Evolutionary conservation across 2,797 vertebrate genomes (phyloP), one percentile per base, ranked within the genome.

Genomic region (Neomorphus geoffroyi): DNA sequence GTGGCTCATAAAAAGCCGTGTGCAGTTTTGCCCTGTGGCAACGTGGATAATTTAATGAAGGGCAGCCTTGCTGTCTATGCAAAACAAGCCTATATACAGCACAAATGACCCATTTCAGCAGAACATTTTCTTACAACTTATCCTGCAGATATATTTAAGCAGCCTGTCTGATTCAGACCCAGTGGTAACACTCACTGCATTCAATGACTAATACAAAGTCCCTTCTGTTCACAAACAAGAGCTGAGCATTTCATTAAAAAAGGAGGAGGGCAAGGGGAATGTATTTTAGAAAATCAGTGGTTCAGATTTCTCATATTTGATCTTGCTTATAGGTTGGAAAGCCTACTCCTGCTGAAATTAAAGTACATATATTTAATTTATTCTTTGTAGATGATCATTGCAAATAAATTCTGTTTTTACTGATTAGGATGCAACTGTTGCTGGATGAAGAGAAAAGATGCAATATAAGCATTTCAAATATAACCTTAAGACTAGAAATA

Each of bases 131-230:
- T 88, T 96, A 82, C 46, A 80, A 12, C 45, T 90, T 75, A 43
- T 89, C 74, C 89, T 91, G 74, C 26, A 93, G 86, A 96, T 93
- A 90, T 45, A 86, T 94, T 91, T 91, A 78, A 93, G 78, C 75
- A 35, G 58, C 58, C 39, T 92, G 86, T 43, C 87, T 91, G 58
- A 90, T 93, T 93, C 60, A 85, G 83, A 75, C 74, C 30, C 79
- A 67, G 22, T 75, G 60, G 69, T 56, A 96, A 96, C 95, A 96
- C 81, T 94, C 43, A n/a, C 56, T 81, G 88, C 91, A 95, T 96
- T 96, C 90, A 96, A 11, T 61, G 73, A 51, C 21, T 74, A 77
- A 80, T 72, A 96, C 94, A 96, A 94, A 95, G 80, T 91, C 43
- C 67, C 73, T 94, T 92, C 90, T 97, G 90, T 97, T 92, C 85